A percentile compares a stretch with the other conserved stretches of the same genome.
Conservation (phyloP, 2,797 vertebrate species). For the Aulostomus chinensis region DNA sequence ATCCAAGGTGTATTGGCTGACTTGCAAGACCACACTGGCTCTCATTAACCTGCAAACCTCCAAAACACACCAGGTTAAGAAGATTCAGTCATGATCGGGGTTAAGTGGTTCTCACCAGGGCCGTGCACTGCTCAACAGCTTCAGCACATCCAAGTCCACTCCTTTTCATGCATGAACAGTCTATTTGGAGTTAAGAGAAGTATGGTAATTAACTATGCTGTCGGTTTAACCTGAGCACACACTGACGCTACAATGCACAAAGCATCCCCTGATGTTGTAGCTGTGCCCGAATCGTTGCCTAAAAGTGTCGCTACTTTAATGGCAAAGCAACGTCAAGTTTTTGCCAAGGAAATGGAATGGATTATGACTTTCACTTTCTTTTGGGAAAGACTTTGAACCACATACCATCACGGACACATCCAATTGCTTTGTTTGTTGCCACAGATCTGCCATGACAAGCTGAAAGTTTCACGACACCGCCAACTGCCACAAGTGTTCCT, state of each 20-base stretch:
- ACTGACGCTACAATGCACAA: no score
- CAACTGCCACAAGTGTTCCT: constrained; percentile 18
- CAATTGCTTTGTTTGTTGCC: constrained; percentile 7
- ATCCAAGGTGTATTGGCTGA: constrained; percentile 45
- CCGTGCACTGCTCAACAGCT: constrained; percentile 12
- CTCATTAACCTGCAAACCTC: constrained; percentile 38
- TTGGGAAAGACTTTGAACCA: not conserved
- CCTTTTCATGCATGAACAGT: not conserved
- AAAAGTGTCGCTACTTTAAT: no score
- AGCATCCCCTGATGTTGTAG: no score
- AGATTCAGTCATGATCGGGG: no score
- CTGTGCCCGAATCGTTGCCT: no score
- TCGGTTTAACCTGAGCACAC: no score
- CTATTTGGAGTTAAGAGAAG: constrained; percentile 6
- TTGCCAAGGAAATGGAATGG: constrained; percentile 17
- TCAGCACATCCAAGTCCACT: constrained; percentile 3
- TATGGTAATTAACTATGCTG: no score
- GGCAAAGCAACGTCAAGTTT: no score
- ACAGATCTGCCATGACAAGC: constrained; percentile 19
- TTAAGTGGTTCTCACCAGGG: constrained; percentile 15
- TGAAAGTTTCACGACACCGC: constrained; percentile 7
- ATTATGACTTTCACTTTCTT: constrained; percentile 3
- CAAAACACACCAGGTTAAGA: constrained; percentile 45
- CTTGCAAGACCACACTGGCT: constrained; percentile 23
- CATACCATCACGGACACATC: not conserved